Evolutionary conservation across 2,113 vertebrate species (phyloP).

Genomic region (Hemiscyllium ocellatum): DNA sequence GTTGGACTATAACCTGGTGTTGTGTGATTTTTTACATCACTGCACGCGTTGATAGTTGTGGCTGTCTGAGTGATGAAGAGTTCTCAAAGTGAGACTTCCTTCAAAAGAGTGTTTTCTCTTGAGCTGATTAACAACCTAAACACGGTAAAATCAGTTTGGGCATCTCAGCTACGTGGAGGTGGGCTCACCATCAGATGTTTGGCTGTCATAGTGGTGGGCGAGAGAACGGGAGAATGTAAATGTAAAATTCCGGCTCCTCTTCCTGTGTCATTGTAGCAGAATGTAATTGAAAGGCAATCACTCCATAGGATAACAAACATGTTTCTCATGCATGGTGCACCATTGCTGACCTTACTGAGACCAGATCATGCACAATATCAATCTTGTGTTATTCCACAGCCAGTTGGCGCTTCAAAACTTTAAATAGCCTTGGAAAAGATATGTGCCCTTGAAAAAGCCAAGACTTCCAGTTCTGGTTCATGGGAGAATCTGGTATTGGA

Average conservation of each 20-base stretch:
- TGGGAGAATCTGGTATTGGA: neutral
- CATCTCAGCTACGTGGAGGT: too few relatives aligned
- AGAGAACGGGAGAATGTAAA: neutral
- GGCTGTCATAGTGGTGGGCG: too few relatives aligned
- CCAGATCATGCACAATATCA: neutral
- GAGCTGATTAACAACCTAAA: neutral
- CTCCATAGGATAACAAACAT: neutral
- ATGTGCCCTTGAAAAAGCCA: neutral
- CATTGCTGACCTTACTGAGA: neutral
- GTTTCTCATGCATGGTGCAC: neutral
- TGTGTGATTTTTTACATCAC: too few relatives aligned
- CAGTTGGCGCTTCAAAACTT: neutral
- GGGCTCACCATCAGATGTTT: too few relatives aligned
- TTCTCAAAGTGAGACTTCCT: neutral
- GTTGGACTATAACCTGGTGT: too few relatives aligned
- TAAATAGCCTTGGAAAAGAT: neutral
- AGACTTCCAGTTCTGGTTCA: neutral
- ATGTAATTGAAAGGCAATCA: neutral
- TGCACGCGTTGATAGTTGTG: neutral
- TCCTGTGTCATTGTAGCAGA: neutral
- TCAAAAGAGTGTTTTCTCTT: neutral
- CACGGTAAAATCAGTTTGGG: too few relatives aligned
- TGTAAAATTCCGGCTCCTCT: neutral
- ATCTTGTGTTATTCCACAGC: neutral
- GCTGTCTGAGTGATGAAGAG: neutral